Conservation (phyloP, 2,888 invertebrate species). For the Malthinus flaveolus region DNA sequence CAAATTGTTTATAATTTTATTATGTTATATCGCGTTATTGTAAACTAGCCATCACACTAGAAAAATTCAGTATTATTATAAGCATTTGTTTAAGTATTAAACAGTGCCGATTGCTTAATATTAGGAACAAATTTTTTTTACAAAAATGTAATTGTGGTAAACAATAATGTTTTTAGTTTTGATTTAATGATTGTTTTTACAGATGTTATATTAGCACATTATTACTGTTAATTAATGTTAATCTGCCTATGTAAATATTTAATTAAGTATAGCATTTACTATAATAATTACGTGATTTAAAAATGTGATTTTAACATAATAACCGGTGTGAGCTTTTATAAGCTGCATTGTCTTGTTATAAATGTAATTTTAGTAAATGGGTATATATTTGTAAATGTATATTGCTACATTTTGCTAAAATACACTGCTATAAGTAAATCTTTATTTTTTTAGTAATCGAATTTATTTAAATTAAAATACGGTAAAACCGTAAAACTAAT, state of each 20-base stretch:
- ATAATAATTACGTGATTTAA: constrained; percentile 26
- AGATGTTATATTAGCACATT: constrained; percentile 5
- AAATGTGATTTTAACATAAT: constrained; percentile 27
- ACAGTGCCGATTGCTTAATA: constrained; percentile 1
- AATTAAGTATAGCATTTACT: constrained; percentile 13
- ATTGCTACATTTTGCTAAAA: constrained; percentile 24
- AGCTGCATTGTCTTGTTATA: constrained; percentile 19
- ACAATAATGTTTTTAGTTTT: no score
- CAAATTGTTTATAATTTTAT: no score
- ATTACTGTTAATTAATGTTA: constrained; percentile 17
- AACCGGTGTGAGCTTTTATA: constrained; percentile 14
- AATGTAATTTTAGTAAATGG: constrained; percentile 21
- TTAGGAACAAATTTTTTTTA: background rate
- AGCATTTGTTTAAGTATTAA: constrained; percentile 10
- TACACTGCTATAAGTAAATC: background rate
- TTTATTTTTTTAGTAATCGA: background rate
- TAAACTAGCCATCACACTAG: background rate
- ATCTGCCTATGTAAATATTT: constrained; percentile 16
- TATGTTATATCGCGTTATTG: background rate
- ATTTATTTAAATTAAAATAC: background rate
- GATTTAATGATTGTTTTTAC: background rate
- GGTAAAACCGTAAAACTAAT: no score
- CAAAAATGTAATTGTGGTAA: no score
- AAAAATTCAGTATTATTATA: constrained; percentile 14
- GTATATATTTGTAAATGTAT: constrained; percentile 23